Conservation (phyloP, 1,140 invertebrate species). For the Dendroctonus ponderosae region DNA sequence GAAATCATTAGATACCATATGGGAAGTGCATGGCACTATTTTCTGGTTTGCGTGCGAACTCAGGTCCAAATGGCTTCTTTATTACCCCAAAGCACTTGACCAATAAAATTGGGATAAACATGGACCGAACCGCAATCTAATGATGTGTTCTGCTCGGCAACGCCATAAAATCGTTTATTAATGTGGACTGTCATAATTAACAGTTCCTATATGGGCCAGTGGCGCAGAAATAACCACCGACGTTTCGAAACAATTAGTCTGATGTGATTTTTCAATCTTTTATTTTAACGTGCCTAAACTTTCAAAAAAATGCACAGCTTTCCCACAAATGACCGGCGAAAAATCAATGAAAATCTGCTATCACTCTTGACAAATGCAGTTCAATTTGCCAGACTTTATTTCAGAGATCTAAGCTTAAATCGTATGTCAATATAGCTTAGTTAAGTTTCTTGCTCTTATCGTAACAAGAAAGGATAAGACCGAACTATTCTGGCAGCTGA, state of each 20-base stretch:
- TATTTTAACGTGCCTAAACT: too few relatives aligned
- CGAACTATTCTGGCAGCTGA: constrained; percentile 11
- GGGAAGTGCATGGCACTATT: constrained; percentile 11
- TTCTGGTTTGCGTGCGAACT: constrained; percentile 10
- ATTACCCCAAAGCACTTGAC: constrained; percentile 12
- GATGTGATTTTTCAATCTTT: too few relatives aligned
- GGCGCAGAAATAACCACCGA: neutral
- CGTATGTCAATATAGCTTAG: constrained; percentile 18
- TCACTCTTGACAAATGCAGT: neutral
- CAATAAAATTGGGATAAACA: constrained; percentile 25
- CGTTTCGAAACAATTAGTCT: too few relatives aligned
- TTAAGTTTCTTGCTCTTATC: constrained; percentile 18
- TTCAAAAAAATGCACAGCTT: too few relatives aligned
- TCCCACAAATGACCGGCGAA: too few relatives aligned
- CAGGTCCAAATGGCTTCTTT: constrained; percentile 14
- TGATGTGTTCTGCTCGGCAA: constrained; percentile 16
- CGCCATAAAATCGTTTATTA: constrained; percentile 18
- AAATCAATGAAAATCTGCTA: too few relatives aligned
- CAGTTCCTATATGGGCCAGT: neutral
- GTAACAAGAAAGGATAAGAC: constrained; percentile 22
- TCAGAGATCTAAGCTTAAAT: constrained; percentile 15
- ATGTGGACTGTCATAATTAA: constrained; percentile 19
- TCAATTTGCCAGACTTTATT: constrained; percentile 13
- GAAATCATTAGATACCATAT: too few relatives aligned
- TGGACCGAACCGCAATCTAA: constrained; percentile 22